Percentiles rank a stretch among this genome's conserved stretches.
Evolutionary conservation across 1,140 invertebrate species (phyloP).

Genomic region (Lepidurus arcticus): DNA sequence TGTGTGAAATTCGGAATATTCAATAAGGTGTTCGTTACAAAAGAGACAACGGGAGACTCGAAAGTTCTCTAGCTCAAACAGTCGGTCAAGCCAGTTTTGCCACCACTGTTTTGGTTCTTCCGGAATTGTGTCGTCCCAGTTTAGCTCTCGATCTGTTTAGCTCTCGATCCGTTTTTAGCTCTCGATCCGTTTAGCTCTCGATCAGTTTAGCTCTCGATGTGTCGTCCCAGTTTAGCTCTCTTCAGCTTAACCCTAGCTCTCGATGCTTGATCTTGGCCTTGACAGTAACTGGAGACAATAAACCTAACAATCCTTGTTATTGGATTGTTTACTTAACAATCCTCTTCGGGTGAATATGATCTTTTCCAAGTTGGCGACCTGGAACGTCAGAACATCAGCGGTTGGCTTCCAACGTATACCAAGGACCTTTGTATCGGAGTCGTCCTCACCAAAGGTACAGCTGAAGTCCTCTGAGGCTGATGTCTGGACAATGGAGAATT

Average conservation of each 20-base stretch:
- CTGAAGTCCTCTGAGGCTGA: neutral
- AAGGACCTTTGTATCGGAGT: neutral
- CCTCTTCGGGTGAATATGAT: neutral
- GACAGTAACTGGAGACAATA: neutral
- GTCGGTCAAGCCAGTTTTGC: constrained; percentile 33
- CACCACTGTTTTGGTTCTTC: constrained; percentile 31
- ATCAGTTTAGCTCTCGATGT: too few species aligned
- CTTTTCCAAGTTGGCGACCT: neutral
- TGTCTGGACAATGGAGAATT: too few species aligned
- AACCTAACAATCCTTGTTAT: too few species aligned
- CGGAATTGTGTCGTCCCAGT: constrained; percentile 36
- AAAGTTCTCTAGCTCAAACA: neutral
- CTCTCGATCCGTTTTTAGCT: neutral
- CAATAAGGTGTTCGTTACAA: neutral
- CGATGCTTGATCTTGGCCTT: constrained; percentile 26
- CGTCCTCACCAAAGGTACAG: neutral
- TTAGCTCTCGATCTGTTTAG: too few species aligned
- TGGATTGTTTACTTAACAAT: constrained; percentile 8
- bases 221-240: constrained; percentile 37
- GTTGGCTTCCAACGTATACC: neutral
- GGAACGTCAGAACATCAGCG: neutral
- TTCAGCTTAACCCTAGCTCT: neutral
- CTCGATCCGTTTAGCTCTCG: too few species aligned
- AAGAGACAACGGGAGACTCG: neutral
- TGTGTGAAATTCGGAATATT: constrained; percentile 31